Evolutionary conservation across 2,888 invertebrate genomes (phyloP).

Genomic region (Lasioglossum marginatum): DNA sequence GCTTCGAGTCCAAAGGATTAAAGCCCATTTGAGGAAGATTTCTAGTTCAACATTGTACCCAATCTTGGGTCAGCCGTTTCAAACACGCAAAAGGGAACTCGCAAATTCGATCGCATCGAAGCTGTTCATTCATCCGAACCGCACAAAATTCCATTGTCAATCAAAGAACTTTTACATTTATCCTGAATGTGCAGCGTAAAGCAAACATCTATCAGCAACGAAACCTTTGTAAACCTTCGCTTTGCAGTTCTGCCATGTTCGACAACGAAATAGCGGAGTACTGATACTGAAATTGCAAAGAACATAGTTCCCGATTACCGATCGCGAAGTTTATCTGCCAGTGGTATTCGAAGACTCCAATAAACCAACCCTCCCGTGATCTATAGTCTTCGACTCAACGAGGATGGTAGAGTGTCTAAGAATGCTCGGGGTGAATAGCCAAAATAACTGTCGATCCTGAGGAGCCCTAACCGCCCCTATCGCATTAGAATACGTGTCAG

Average conservation of each 20-base stretch:
- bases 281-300: not conserved
- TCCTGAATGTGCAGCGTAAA: not conserved
- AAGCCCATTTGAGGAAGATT: no score
- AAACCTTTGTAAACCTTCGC: not conserved
- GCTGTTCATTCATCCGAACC: not conserved
- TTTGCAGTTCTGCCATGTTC: not conserved
- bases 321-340: not conserved
- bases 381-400: conserved; percentile 37
- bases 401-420: conserved; percentile 53
- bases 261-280: not conserved
- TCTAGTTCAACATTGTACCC: no score
- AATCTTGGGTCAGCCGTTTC: not conserved
- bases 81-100: not conserved
- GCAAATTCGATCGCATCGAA: not conserved
- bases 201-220: not conserved
- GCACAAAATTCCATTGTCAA: not conserved
- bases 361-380: conserved; percentile 10
- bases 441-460: conserved; percentile 64
- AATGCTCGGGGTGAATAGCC: conserved; percentile 62
- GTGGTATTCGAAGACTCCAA: conserved; percentile 3
- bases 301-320: not conserved
- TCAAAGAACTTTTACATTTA: not conserved
- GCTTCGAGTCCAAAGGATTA: no score
- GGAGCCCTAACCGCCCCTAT: conserved; percentile 32
- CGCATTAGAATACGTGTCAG: conserved; percentile 48